Base-by-base conservation (phyloP, 2,888 invertebrate genomes). In the Nomada hirtipes region DNA sequence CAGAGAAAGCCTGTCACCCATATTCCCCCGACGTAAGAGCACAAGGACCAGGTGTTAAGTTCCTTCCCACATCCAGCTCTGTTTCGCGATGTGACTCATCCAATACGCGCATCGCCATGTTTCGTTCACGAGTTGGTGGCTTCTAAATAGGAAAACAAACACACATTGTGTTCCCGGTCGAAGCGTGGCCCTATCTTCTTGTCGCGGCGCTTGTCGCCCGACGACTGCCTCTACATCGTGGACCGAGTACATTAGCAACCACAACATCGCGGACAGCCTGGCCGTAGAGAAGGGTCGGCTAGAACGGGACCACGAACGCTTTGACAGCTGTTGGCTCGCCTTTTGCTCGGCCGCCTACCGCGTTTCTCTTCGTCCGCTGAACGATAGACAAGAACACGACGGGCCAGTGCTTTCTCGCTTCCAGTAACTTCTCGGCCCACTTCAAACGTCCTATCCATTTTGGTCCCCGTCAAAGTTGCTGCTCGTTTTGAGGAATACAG, bases 181-280 rank as follows among this genome's bases (percentile, higher is more conserved):
- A 67, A 82, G 77, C 82, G 68, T 74, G 74, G 78, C 80, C 72
- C 76, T 82, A 83, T 85, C 82, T 85, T 78, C 83, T 80, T 84
- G 83, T 84, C 85, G 82, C 79, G 74, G 76, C 76, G 68, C 77
- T 79, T 73, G 83, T 86, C 76, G 83, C 29, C 36, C 36, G 83
- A 79, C 76, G 83, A 85, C 79, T 76, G 74, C 65, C 53, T 70
- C 75, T 82, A 77, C 77, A 76, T 23, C 84, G 79, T 79, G 79
- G 78, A 74, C 82, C 87, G 81, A 87, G 89, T 90, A 86, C 91
- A 91, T 91, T 91, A 91, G 90, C 89, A 91, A 91, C 83, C 90
- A 91, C 87, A 91, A 91, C 91, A 91, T 82, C 82, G 18, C 20
- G 87, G 70, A 64, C 79, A 68, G 74, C 65, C 29, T 64, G 81